Evolutionary conservation across 2,113 vertebrate genomes (phyloP), one percentile per base, ranked within the genome.

Genomic region (Periophthalmus modestus): DNA sequence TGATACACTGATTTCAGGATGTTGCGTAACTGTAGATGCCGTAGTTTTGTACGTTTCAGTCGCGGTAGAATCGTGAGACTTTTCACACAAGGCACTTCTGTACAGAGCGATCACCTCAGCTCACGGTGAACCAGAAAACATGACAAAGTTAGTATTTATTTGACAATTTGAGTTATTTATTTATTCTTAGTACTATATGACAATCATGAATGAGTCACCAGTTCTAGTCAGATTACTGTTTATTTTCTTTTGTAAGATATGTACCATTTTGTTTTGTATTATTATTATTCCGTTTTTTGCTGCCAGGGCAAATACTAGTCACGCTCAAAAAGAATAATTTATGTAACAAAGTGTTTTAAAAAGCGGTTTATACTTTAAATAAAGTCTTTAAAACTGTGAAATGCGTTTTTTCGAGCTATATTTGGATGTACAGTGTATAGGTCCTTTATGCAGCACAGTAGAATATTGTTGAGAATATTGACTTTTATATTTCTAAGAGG

Each of bases 361-460:
- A 88, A 98, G 95, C 95, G 95, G 96, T 99, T 99, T 99, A 97
- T 99, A 98, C 96, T 97, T 98, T 93, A 98, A 99, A 99, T 99
- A 98, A 99, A 99, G 97, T 99, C 96, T 97, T 97, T 99, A 98
- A 98, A 99, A 99, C 96, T 97, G 96, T 98, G 97, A 96, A 97
- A 94, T 90, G 94, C 95, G 95, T 95, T 94, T 96, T 96, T 94
- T 94, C 92, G 77, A 91, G 91, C 86, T 93, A 93, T 93, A 95
- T 94, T 91, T 95, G 86, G 85, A 94, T 95, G 94, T 95, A 94
- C 93, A 95, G 94, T 95, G 93, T 94, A 94, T 95, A 95, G 93
- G 92, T 81, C 87, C 93, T 94, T 94, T 94, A 93, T 95, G 94
- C 94, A 94, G 93, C 93, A 94, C 93, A 94, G 93, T 95, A 95